phyloP scores from a whole-genome alignment of 1,140 invertebrate species.

The Nymphalis io region DNA sequence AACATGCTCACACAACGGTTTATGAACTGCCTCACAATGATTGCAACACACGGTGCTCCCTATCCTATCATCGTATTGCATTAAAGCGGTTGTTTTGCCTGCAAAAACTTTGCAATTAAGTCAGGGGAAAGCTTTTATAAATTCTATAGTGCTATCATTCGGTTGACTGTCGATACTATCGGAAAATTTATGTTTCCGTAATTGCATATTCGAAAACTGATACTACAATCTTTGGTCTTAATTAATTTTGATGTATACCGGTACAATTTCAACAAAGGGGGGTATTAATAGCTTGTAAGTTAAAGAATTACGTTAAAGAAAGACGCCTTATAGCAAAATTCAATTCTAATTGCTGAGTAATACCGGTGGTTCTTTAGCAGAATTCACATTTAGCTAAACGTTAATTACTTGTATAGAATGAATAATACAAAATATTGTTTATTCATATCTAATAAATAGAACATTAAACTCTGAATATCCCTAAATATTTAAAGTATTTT shows the following conservation, averaged over 20 bases:
- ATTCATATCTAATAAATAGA: no score
- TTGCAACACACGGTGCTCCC: constrained; percentile 28
- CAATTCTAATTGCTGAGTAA: no score
- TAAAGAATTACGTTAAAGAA: background rate
- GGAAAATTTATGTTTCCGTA: constrained; percentile 23
- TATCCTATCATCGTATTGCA: constrained; percentile 29
- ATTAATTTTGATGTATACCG: constrained; percentile 9
- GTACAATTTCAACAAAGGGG: background rate
- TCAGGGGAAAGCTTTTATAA: constrained; percentile 24
- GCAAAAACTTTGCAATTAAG: constrained; percentile 32
- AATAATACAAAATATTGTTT: no score
- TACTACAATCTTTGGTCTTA: constrained; percentile 6
- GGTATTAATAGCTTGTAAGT: background rate
- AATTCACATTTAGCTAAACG: no score
- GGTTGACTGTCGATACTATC: constrained; percentile 19
- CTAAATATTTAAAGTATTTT: no score
- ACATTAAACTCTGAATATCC: no score
- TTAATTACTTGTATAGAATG: no score
- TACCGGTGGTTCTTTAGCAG: no score
- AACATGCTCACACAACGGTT: constrained; percentile 24
- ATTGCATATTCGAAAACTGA: constrained; percentile 22
- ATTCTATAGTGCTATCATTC: constrained; percentile 24
- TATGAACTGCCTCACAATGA: constrained; percentile 22
- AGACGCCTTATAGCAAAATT: no score
- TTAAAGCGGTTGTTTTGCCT: constrained; percentile 26